Percentiles rank a stretch among this genome's conserved stretches.
These are phyloP conservation scores for Heterodera carotae DNA, from an alignment of 1,140 invertebrate genomes.

Conservation along the genomic window DNA sequence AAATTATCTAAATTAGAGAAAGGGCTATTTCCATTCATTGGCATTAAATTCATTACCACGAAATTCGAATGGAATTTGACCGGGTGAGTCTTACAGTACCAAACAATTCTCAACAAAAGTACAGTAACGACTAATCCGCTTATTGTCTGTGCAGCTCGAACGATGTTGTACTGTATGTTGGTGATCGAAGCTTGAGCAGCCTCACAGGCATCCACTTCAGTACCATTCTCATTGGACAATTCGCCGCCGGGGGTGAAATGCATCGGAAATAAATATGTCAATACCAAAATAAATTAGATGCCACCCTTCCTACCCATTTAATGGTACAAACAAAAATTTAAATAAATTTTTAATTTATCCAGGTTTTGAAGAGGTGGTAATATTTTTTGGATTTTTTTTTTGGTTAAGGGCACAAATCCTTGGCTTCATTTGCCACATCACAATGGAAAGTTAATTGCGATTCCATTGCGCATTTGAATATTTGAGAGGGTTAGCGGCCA, in stretches of 20 bases:
- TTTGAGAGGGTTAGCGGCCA: too few species aligned
- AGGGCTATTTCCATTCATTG: neutral
- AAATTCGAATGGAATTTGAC: constrained; percentile 20
- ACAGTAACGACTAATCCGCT: constrained; percentile 3
- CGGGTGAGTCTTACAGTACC: constrained; percentile 10
- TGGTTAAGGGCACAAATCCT: too few species aligned
- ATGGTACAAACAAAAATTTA: too few species aligned
- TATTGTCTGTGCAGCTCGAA: constrained; percentile 9
- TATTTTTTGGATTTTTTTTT: too few species aligned
- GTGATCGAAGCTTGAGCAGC: constrained; percentile 5
- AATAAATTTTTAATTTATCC: too few species aligned
- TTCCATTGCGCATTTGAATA: too few species aligned
- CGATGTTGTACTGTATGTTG: constrained; percentile 20
- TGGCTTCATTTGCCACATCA: too few species aligned
- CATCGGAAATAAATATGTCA: neutral
- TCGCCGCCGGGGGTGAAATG: neutral
- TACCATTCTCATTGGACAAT: neutral
- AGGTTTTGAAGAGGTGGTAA: too few species aligned
- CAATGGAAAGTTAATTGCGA: too few species aligned
- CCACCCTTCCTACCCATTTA: too few species aligned
- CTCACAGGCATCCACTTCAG: constrained; percentile 11
- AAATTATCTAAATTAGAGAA: neutral
- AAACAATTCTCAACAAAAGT: constrained; percentile 7
- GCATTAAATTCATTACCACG: neutral
- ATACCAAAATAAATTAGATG: too few species aligned